Percentiles rank a stretch among this genome's conserved stretches.
phyloP scores from a whole-genome alignment of 2,888 invertebrate genomes.

The Mythimna lalbum region DNA sequence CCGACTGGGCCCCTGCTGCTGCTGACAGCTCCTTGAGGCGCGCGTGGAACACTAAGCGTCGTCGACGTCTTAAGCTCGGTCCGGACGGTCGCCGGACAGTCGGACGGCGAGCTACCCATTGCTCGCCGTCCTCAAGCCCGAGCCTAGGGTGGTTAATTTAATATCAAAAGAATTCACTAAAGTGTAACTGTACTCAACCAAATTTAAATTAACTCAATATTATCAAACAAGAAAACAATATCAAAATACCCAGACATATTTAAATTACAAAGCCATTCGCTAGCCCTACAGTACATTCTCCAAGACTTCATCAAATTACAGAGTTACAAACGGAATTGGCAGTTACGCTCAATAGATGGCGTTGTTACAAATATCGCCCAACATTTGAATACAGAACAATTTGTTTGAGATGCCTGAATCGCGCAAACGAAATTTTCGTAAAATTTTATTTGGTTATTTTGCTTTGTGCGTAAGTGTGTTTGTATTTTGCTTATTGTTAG shows the following conservation, averaged over 20 bases:
- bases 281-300: constrained; percentile 38
- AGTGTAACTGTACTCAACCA: neutral
- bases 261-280: constrained; percentile 22
- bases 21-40: too few relatives aligned
- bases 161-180: neutral
- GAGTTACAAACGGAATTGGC: constrained; percentile 36
- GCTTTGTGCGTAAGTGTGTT: constrained; percentile 4
- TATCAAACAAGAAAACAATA: neutral
- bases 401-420: constrained; percentile 38
- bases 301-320: constrained; percentile 46
- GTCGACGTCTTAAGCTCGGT: too few relatives aligned
- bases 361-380: constrained; percentile 24
- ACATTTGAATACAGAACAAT: constrained; percentile 42
- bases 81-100: too few relatives aligned
- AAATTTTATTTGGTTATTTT: constrained; percentile 47
- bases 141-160: too few relatives aligned
- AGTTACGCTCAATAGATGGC: constrained; percentile 53
- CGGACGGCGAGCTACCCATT: too few relatives aligned
- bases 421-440: constrained; percentile 37
- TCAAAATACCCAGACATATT: constrained; percentile 8
- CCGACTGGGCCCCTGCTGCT: too few relatives aligned
- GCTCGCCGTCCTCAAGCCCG: too few relatives aligned
- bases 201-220: neutral
- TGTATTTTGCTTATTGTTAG: constrained; percentile 2
- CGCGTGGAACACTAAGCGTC: too few relatives aligned